Evolutionary conservation across 2,797 vertebrate species (phyloP).

Genomic region (Cynopterus sphinx): DNA sequence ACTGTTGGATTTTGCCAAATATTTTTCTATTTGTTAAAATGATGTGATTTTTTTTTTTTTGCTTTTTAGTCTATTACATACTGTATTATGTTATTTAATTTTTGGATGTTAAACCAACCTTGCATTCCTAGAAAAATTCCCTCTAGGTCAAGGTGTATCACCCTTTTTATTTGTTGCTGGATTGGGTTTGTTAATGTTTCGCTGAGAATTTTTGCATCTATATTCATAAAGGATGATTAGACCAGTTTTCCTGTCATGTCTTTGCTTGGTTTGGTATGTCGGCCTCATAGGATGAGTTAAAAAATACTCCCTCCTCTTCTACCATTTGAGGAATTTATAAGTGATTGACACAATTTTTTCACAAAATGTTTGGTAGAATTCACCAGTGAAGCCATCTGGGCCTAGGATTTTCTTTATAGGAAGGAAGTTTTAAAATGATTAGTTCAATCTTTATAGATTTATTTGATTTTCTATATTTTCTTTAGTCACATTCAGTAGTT

Average conservation of each 20-base stretch:
- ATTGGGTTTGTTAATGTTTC: neutral
- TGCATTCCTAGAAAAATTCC: neutral
- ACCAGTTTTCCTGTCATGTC: neutral
- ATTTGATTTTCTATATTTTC: neutral
- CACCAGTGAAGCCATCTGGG: neutral
- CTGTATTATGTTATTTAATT: neutral
- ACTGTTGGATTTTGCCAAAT: neutral
- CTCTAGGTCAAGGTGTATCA: neutral
- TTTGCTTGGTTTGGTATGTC: neutral
- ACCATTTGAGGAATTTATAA: neutral
- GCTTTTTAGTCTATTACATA: neutral
- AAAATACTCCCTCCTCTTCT: neutral
- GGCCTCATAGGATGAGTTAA: neutral
- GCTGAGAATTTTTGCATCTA: neutral
- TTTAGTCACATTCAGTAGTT: neutral
- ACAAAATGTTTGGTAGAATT: neutral
- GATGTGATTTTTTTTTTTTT: neutral
- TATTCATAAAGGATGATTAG: neutral
- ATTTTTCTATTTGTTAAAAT: neutral
- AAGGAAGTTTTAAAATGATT: neutral
- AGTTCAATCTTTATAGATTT: neutral
- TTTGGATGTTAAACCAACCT: neutral
- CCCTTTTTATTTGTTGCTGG: neutral
- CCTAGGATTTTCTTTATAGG: neutral
- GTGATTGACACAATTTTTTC: too few relatives aligned